Percentiles rank a stretch among this genome's conserved stretches.
phyloP scores from a whole-genome alignment of 2,888 invertebrate species.

The Cremastinae sp. region DNA sequence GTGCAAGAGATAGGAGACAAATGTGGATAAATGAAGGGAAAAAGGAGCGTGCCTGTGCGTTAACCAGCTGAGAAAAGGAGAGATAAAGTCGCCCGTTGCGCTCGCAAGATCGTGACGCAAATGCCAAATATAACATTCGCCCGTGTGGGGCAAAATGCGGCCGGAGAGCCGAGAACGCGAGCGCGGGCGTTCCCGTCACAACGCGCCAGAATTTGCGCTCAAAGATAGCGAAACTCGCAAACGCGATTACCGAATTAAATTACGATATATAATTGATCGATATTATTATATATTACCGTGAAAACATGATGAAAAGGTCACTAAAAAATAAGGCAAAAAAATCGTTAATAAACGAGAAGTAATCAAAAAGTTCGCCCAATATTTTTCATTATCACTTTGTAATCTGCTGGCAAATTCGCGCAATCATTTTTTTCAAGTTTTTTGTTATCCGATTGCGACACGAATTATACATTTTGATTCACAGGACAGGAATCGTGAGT shows the following conservation, averaged over 20 bases:
- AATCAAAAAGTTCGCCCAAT: too few species aligned
- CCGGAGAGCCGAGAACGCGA: neutral
- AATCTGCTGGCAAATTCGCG: too few species aligned
- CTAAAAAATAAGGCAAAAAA: too few species aligned
- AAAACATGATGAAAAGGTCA: too few species aligned
- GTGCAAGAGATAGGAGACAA: neutral
- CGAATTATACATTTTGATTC: too few species aligned
- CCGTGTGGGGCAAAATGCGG: slow-evolving; percentile 33
- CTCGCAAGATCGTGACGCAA: slow-evolving; percentile 63
- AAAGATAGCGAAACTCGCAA: slow-evolving; percentile 51
- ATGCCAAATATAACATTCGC: slow-evolving; percentile 65
- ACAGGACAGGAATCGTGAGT: too few species aligned
- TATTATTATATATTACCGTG: too few species aligned
- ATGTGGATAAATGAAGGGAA: slow-evolving; percentile 27
- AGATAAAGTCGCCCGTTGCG: slow-evolving; percentile 42
- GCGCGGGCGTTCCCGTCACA: slow-evolving; percentile 15
- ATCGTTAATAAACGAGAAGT: too few species aligned
- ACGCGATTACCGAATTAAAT: neutral
- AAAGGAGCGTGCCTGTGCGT: neutral
- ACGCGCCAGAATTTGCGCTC: slow-evolving; percentile 58
- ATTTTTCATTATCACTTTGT: too few species aligned
- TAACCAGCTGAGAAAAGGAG: slow-evolving; percentile 24
- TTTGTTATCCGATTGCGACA: too few species aligned
- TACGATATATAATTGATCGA: too few species aligned
- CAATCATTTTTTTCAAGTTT: too few species aligned